Conservation (phyloP, 2,888 invertebrate genomes). For the Piscicola geometra region DNA sequence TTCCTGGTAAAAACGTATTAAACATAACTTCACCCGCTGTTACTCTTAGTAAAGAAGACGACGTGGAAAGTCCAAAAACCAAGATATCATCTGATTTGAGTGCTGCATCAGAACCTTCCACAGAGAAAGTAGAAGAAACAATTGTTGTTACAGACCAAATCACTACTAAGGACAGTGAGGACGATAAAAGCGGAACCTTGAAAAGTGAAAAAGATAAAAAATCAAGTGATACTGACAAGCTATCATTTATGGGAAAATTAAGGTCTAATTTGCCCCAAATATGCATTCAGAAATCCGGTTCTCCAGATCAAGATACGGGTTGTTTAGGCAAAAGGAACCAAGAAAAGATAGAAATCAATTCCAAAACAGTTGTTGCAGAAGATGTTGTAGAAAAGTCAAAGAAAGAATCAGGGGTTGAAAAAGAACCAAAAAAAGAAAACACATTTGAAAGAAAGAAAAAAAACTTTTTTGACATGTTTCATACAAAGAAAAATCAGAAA, state of each 20-base stretch:
- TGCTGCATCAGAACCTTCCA: no score
- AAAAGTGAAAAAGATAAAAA: neutral
- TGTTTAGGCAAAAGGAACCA: neutral
- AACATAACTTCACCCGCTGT: no score
- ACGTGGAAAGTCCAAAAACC: no score
- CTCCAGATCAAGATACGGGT: neutral
- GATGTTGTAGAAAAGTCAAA: neutral
- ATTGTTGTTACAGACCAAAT: no score
- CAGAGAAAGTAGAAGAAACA: no score
- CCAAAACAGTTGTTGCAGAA: neutral
- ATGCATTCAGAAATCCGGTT: neutral
- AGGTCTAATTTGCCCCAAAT: slow-evolving; percentile 1
- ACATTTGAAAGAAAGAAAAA: slow-evolving; percentile 4
- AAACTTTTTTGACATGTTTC: neutral
- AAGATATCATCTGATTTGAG: no score
- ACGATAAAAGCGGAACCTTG: no score
- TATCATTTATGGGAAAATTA: slow-evolving; percentile 10
- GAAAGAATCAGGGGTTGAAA: neutral
- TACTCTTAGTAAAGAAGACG: no score
- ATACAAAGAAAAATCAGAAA: slow-evolving; percentile 20
- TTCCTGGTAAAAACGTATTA: no score
- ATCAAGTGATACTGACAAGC: neutral
- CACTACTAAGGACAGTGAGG: no score
- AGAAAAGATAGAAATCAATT: neutral
- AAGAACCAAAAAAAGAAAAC: neutral